Base-by-base conservation (phyloP, 1,140 invertebrate species). In the Elymnias hypermnestra region DNA sequence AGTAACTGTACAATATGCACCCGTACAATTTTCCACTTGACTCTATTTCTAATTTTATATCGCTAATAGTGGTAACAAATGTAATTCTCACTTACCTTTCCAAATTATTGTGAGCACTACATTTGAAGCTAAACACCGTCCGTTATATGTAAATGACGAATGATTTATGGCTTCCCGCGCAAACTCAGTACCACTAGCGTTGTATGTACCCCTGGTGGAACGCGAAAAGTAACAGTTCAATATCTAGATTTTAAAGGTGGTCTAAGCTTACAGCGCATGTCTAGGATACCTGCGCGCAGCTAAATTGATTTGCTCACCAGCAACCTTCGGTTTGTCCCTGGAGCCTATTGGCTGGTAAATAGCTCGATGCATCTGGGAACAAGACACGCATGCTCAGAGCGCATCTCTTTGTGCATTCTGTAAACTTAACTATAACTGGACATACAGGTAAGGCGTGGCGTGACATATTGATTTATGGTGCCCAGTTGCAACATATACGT, bases 221-320 rank as follows among this genome's bases (percentile, higher is more conserved):
- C 2, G 5, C 5, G 10, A 5, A 26, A 12, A 35, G 10, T 33
- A 35, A 15, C 46, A 31, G 29, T 33, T 35, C 29, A 36, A 45
- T 45, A 52, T 21, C 37, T 52, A 52, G 41, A 14, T 40, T 41
- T 26, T 19, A 17, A 23, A 21, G 31, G 4, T 13, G 22, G 14
- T 28, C 44, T 37, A 50, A n/a, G 39, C 26, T 40, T 29, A 43
- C 22, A 37, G 48, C 53, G 48, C 42, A 57, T 57, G 53, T 57
- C 39, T 41, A 43, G 45, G 31, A 31, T 52, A 38, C 45, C 43
- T 48, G 52, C 52, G 52, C 52, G 48, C 12, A 43, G 29, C 33
- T 18, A 17, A 21, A 22, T 37, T 42, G n/a, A 13, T 8, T 14
- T 14, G 9, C 7, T 22, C 19, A 8, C 9, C 19, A 18, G n/a